Base-by-base conservation (phyloP, 2,888 invertebrate genomes). In the Netelia fuscicornis region DNA sequence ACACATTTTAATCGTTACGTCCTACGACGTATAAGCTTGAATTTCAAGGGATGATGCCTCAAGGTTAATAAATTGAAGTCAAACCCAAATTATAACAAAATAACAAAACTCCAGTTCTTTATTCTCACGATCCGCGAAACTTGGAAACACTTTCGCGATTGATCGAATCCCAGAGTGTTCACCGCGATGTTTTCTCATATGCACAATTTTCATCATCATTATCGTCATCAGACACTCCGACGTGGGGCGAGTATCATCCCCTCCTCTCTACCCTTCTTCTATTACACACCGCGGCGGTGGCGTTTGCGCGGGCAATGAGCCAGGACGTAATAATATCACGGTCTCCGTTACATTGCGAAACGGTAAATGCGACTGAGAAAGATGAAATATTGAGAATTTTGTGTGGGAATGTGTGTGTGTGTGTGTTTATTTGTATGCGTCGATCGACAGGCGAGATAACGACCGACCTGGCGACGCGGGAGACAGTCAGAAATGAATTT, bases 401-500 rank as follows among this genome's bases (percentile, higher is more conserved):
- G 56, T 17, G 23, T 30, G 13, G 37, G 48, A 10, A 20, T 52
- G 42, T 62, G 23, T 42, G 64, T 58, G 11, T 65, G 58, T 10
- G 23, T 56, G 48, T 62, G 42, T 6, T n/a, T 65, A 60, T 54
- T 44, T 60, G 64, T 52, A 42, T 56, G 70, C 65, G 60, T 68
- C 70, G 81, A 84, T 83, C 82, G 81, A 86, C 86, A 76, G 83
- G 75, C 81, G 87, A 89, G 89, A 88, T 90, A 90, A 90, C 89
- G 87, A 89, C 89, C 76, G 44, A 64, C 74, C 44, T 17, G 90
- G 88, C 88, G 89, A 88, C 87, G 86, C 83, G 87, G 88, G 87
- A 88, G 89, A 88, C 87, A 87, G 88, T 88, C 88, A 88, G 90
- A 90, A 90, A 90, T 90, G 88, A 90, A 89, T 90, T 89, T 89